Evolutionary conservation across 2,797 vertebrate species (phyloP).

Genomic region (Anabas testudineus): DNA sequence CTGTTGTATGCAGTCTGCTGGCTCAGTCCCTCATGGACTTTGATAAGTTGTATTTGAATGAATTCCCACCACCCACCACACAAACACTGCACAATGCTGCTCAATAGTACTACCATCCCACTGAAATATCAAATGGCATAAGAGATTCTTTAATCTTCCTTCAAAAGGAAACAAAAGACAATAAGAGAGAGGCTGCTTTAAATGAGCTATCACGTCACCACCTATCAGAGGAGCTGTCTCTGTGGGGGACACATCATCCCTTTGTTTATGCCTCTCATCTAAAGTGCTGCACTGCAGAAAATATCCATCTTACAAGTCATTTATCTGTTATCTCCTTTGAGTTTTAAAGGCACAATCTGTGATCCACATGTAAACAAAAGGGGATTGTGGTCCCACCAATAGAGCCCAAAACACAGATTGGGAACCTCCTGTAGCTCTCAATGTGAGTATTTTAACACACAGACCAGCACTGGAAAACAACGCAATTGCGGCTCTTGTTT

Average conservation of each 20-base stretch:
- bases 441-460: neutral
- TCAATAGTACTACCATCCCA: conserved; percentile 30
- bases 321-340: conserved; percentile 45
- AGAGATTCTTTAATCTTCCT: conserved; percentile 65
- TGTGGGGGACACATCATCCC: conserved; percentile 54
- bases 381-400: neutral
- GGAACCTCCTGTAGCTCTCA: neutral
- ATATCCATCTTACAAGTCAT: conserved; percentile 39
- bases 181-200: conserved; percentile 51
- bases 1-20: conserved; percentile 47
- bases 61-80: conserved; percentile 51
- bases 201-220: conserved; percentile 61
- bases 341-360: conserved; percentile 35
- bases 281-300: conserved; percentile 59
- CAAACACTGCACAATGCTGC: conserved; percentile 41
- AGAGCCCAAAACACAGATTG: conserved; percentile 6
- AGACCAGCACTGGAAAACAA: neutral
- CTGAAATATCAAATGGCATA: conserved; percentile 62
- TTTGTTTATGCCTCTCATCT: conserved; percentile 65
- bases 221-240: conserved; percentile 65
- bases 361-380: conserved; percentile 32
- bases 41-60: conserved; percentile 69
- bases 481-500: neutral
- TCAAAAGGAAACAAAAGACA: conserved; percentile 70
- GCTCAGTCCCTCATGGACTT: conserved; percentile 51